A percentile compares a stretch with the other conserved stretches of the same genome.
phyloP scores from a whole-genome alignment of 1,140 invertebrate species.

The Zaprionus nigranus region DNA sequence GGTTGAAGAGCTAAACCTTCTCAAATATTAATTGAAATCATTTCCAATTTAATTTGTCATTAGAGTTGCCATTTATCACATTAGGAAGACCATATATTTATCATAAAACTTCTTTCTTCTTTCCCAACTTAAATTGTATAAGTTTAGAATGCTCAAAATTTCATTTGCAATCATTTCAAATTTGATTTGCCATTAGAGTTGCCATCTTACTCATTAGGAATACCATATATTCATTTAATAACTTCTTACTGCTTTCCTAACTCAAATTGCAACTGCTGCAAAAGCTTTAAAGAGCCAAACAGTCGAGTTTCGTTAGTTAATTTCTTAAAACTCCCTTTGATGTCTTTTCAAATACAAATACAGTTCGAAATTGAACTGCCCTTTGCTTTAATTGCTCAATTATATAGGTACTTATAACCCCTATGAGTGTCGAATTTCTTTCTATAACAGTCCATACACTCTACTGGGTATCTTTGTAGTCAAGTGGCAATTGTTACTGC shows the following conservation, averaged over 20 bases:
- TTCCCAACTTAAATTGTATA: too few relatives aligned
- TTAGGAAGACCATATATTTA: not conserved
- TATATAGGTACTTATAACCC: not conserved
- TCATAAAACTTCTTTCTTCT: too few relatives aligned
- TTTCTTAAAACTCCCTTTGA: not conserved
- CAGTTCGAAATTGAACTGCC: not conserved
- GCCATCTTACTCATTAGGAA: not conserved
- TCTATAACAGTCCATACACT: not conserved
- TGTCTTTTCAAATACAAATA: not conserved
- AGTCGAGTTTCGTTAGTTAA: not conserved
- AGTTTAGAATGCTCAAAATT: not conserved
- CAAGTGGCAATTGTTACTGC: slow-evolving; percentile 7
- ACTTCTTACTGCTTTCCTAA: not conserved
- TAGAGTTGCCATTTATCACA: not conserved
- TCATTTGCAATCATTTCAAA: not conserved
- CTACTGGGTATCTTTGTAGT: slow-evolving; percentile 19
- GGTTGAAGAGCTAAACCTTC: too few relatives aligned
- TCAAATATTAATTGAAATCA: not conserved
- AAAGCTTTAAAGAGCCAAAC: not conserved
- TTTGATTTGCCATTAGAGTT: not conserved
- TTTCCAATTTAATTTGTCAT: fast-evolving
- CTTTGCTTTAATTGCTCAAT: not conserved
- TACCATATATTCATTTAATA: not conserved
- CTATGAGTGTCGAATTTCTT: not conserved
- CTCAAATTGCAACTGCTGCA: not conserved